phyloP scores from a whole-genome alignment of 2,797 vertebrate genomes.

The Clarias laeviceps region DNA sequence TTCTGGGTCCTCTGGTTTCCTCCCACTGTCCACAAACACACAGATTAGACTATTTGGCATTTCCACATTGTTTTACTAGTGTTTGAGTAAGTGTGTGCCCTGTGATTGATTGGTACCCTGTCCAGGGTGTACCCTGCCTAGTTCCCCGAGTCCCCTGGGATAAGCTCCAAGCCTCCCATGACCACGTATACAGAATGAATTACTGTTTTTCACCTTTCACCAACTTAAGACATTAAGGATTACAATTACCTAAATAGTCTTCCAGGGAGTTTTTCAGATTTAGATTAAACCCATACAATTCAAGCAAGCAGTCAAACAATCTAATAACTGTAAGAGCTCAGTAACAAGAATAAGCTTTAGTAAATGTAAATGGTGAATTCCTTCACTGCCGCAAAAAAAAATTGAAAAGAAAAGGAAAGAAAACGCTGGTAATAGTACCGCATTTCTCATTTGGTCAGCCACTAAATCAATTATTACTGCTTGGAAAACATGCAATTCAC shows the following conservation, averaged over 20 bases:
- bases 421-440: background rate
- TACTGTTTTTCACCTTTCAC: no score
- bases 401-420: background rate
- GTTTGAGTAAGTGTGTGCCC: no score
- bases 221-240: background rate
- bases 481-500: background rate
- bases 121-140: no score
- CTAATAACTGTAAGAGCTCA: background rate
- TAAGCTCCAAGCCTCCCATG: no score
- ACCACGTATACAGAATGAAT: no score
- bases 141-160: no score
- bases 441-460: background rate
- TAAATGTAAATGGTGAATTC: background rate
- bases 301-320: background rate
- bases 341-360: background rate
- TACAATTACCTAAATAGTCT: background rate
- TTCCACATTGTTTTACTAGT: no score
- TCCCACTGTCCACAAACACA: no score
- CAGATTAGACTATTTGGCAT: no score
- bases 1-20: no score
- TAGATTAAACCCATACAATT: background rate
- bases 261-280: background rate
- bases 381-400: background rate
- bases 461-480: background rate
- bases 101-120: no score